These are phyloP conservation scores for Rousettus leschenaultii DNA, from an alignment of 2,113 vertebrate genomes.

Conservation along the genomic window DNA sequence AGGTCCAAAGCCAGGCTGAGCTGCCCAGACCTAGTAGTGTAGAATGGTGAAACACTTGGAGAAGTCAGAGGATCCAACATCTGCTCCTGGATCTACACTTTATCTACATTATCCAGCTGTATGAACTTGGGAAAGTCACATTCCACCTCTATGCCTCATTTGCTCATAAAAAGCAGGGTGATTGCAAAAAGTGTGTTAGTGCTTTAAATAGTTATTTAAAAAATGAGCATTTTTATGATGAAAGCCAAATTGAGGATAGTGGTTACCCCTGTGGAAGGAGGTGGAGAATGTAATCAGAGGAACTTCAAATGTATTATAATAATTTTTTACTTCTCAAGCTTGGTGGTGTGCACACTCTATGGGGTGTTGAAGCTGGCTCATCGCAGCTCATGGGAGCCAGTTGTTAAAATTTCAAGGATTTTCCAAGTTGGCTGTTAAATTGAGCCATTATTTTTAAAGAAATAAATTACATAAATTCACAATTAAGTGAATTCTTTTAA, in stretches of 20 bases:
- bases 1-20: not conserved
- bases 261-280: not conserved
- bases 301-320: not conserved
- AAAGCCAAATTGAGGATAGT: not conserved
- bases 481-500: slow-evolving; percentile 28
- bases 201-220: not conserved
- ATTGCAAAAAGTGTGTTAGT: not conserved
- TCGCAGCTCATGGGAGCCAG: not conserved
- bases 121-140: not conserved
- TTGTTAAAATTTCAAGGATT: slow-evolving; percentile 37
- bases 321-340: not conserved
- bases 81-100: not conserved
- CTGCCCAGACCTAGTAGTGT: not conserved
- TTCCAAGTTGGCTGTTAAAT: slow-evolving; percentile 10
- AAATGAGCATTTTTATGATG: slow-evolving; percentile 12
- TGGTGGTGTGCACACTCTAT: not conserved
- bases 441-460: slow-evolving; percentile 26
- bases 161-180: not conserved
- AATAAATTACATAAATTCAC: slow-evolving; percentile 14
- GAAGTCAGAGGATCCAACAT: not conserved
- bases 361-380: not conserved
- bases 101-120: not conserved
- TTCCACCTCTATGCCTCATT: not conserved
- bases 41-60: not conserved
- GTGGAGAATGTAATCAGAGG: not conserved